These are phyloP conservation scores for Phalangium opilio DNA, from an alignment of 2,888 invertebrate genomes.

Conservation along the genomic window DNA sequence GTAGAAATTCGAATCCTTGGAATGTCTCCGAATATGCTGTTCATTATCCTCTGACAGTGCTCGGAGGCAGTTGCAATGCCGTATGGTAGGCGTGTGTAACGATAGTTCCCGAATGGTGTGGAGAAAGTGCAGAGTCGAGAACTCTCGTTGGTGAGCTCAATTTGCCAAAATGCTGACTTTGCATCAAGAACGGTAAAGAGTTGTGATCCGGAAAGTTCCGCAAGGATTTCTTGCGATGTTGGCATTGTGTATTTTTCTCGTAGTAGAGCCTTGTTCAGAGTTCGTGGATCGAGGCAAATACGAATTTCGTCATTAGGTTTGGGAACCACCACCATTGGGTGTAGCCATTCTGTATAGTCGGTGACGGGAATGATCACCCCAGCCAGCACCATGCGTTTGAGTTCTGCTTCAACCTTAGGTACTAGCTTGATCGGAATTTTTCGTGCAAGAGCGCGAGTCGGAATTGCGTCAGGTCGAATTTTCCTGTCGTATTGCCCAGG, in stretches of 20 bases:
- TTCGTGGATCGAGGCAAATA: constrained; percentile 27
- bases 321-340: constrained; percentile 25
- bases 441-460: background rate
- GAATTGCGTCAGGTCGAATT: background rate
- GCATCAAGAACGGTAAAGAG: constrained; percentile 24
- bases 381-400: background rate
- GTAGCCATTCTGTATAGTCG: background rate
- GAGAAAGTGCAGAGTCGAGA: constrained; percentile 26
- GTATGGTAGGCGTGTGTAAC: constrained; percentile 24
- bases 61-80: constrained; percentile 27
- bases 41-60: constrained; percentile 23
- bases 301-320: constrained; percentile 23
- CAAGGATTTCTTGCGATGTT: constrained; percentile 24
- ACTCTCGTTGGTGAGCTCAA: constrained; percentile 26
- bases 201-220: constrained; percentile 20
- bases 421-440: constrained; percentile 4
- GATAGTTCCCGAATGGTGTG: constrained; percentile 27
- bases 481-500: constrained; percentile 3
- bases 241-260: constrained; percentile 25
- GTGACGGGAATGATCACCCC: constrained; percentile 4
- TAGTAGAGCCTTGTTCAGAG: constrained; percentile 22
- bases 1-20: constrained; percentile 2
- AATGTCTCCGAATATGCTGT: background rate
- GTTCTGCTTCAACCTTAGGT: constrained; percentile 1
- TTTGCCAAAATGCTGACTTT: constrained; percentile 27